Evolutionary conservation across 2,888 invertebrate species (phyloP).

Genomic region (Diloba caeruleocephala): DNA sequence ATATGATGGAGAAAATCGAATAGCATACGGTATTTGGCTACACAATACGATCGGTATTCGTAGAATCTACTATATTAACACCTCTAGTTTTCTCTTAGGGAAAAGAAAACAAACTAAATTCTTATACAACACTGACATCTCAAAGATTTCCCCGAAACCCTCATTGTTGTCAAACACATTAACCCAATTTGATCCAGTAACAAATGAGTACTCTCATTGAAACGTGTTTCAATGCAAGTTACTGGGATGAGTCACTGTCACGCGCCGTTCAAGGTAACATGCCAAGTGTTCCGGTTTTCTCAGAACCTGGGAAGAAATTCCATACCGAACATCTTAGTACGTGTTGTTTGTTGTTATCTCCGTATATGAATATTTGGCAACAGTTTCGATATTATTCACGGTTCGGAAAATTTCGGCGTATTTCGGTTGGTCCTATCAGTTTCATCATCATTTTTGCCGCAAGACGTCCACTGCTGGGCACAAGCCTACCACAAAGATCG

Average conservation of each 20-base stretch:
- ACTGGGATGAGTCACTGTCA: slow-evolving; percentile 45
- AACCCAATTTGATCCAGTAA: slow-evolving; percentile 34
- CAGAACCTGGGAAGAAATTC: slow-evolving; percentile 61
- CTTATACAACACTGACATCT: slow-evolving; percentile 17
- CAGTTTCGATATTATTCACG: slow-evolving; percentile 27
- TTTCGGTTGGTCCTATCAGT: no score
- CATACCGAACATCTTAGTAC: slow-evolving; percentile 58
- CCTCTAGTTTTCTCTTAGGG: background rate
- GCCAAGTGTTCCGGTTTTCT: slow-evolving; percentile 74
- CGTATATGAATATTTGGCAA: slow-evolving; percentile 37
- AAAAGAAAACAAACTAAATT: slow-evolving; percentile 13
- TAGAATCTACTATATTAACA: background rate
- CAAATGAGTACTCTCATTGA: slow-evolving; percentile 23
- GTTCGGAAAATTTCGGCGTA: slow-evolving; percentile 1
- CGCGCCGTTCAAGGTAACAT: slow-evolving; percentile 61
- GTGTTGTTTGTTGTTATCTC: slow-evolving; percentile 61
- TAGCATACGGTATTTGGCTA: no score
- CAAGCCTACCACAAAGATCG: no score
- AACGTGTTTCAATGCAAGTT: slow-evolving; percentile 34
- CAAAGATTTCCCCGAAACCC: slow-evolving; percentile 21
- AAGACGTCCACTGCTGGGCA: no score
- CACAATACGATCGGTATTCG: no score
- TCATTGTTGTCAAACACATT: slow-evolving; percentile 24
- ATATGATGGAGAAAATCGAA: no score
- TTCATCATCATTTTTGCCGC: no score